phyloP scores from a whole-genome alignment of 2,797 vertebrate genomes.

The Coilia nasus region DNA sequence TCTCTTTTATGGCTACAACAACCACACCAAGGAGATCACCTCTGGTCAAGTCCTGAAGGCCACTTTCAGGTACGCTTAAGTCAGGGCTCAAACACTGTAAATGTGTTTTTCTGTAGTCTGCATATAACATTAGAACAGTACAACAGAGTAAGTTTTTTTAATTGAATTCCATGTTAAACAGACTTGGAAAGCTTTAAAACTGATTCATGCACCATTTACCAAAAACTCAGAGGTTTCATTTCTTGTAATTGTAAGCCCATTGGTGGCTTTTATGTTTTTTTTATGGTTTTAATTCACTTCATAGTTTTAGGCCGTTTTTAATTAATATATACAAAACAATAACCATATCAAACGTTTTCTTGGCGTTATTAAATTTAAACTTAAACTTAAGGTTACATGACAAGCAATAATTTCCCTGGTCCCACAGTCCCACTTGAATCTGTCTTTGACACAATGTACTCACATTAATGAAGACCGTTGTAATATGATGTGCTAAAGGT shows the following conservation, averaged over 20 bases:
- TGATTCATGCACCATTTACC: not conserved
- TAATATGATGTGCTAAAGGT: too few species aligned
- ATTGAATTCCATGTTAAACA: not conserved
- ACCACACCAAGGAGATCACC: conserved; percentile 89
- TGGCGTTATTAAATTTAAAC: too few species aligned
- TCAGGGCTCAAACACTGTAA: conserved; percentile 24
- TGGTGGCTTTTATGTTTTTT: not conserved
- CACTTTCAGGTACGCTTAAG: conserved; percentile 85
- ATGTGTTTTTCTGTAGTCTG: not conserved
- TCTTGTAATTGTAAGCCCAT: too few species aligned
- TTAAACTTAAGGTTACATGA: too few species aligned
- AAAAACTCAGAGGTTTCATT: not conserved
- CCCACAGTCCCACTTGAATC: not conserved
- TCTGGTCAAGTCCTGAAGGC: conserved; percentile 92
- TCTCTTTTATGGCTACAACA: conserved; percentile 97
- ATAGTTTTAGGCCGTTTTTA: not conserved
- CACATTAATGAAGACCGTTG: too few species aligned
- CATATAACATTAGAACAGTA: not conserved
- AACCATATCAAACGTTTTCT: not conserved
- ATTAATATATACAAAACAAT: not conserved
- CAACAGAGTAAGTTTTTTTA: not conserved
- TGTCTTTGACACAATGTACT: not conserved
- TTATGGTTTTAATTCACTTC: not conserved
- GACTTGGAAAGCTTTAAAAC: not conserved
- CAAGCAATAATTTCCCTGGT: too few species aligned